These are phyloP conservation scores for Eristalinus sepulchralis DNA, from an alignment of 2,888 invertebrate species.

Conservation along the genomic window DNA sequence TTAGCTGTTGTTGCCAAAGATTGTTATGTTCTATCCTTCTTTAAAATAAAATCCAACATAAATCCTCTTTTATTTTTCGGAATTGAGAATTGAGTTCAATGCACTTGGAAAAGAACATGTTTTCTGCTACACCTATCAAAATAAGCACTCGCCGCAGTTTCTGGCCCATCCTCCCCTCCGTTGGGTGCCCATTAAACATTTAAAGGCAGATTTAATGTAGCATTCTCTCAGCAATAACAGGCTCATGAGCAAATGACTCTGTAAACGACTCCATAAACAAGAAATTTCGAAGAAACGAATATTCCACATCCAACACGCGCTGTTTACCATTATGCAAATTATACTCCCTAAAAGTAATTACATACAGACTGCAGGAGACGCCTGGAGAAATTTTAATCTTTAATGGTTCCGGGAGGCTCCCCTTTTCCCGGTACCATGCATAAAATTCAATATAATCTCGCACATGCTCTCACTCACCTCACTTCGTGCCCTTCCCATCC, in stretches of 20 bases:
- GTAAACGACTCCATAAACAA: not conserved
- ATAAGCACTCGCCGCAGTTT: too few relatives aligned
- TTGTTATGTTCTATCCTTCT: too few relatives aligned
- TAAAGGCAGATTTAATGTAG: not conserved
- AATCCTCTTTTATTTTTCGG: too few relatives aligned
- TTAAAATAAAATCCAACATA: too few relatives aligned
- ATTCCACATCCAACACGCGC: not conserved
- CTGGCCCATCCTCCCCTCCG: not conserved
- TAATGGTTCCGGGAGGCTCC: not conserved
- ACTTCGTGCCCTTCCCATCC: not conserved
- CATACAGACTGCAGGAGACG: not conserved
- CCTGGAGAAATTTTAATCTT: not conserved
- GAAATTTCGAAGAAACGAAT: not conserved
- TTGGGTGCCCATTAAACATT: not conserved
- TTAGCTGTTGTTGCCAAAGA: too few relatives aligned
- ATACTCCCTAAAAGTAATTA: conserved; percentile 14
- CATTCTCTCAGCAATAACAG: not conserved
- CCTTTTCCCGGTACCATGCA: not conserved
- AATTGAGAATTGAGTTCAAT: too few relatives aligned
- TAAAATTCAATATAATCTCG: not conserved
- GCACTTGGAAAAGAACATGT: not conserved
- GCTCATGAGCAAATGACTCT: not conserved
- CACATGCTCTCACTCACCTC: not conserved
- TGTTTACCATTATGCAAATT: conserved; percentile 23
- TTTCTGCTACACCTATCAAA: not conserved